Conservation (phyloP, 2,888 invertebrate species). For the Drosophila maculinotata region DNA sequence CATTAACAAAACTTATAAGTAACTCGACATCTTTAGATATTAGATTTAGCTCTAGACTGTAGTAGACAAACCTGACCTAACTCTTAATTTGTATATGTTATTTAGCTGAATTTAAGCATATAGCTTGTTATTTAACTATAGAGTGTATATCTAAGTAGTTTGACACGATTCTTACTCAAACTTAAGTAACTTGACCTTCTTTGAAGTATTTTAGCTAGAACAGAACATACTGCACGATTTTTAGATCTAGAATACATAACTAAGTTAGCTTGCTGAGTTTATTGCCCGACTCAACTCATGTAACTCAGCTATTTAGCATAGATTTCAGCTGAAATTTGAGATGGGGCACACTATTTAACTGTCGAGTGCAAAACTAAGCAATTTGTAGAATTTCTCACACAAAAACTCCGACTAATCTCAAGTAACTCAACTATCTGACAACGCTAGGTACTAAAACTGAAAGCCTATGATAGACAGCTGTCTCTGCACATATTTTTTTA, state of each 20-base stretch:
- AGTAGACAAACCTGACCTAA: background rate
- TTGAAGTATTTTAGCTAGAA: no score
- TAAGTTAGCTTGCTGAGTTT: background rate
- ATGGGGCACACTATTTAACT: background rate
- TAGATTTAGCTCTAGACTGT: no score
- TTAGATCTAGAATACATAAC: no score
- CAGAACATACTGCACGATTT: background rate
- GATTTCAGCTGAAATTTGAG: background rate
- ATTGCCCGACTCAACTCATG: background rate
- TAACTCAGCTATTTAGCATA: constrained; percentile 1
- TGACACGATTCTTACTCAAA: no score
- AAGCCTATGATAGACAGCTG: constrained; percentile 12
- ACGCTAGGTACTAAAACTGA: background rate
- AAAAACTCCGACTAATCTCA: background rate
- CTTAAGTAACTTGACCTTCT: no score
- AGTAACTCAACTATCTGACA: background rate
- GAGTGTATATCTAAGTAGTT: no score
- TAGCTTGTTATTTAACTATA: no score
- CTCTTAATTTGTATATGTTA: no score
- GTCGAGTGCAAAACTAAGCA: background rate
- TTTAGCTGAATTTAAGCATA: no score
- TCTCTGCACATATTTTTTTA: constrained; percentile 15
- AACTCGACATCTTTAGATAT: no score
- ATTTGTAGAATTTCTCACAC: background rate
- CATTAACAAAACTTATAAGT: constrained; percentile 27